These are phyloP conservation scores for Chaitophorus viminalis DNA, from an alignment of 2,888 invertebrate species.

Conservation along the genomic window DNA sequence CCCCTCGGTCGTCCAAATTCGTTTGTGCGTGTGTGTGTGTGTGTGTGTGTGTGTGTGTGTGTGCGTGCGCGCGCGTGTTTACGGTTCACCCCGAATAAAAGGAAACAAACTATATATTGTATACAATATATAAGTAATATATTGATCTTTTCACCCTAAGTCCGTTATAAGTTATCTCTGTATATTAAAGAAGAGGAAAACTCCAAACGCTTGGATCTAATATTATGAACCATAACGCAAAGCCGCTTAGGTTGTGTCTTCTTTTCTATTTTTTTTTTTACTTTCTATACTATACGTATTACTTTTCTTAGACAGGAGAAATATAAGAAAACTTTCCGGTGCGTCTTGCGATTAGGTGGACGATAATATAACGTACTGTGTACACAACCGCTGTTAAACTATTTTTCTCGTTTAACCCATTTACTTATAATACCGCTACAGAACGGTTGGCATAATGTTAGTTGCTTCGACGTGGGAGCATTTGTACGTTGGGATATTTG, in stretches of 20 bases:
- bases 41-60: not conserved
- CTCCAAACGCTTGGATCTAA: constrained; percentile 4
- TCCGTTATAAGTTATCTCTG: constrained; percentile 15
- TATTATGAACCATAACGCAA: not conserved
- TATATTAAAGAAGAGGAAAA: not conserved
- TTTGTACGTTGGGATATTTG: too few species aligned
- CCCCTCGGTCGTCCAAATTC: too few species aligned
- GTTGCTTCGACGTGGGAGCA: too few species aligned
- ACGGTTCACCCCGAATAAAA: constrained; percentile 24
- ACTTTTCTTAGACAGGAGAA: too few species aligned
- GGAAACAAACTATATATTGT: not conserved
- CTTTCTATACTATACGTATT: too few species aligned
- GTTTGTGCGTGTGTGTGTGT: not conserved
- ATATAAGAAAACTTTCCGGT: too few species aligned
- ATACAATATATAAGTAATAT: not conserved
- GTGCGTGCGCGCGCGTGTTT: not conserved
- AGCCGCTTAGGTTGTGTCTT: not conserved
- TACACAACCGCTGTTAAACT: too few species aligned
- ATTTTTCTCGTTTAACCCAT: too few species aligned
- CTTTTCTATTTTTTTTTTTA: not conserved
- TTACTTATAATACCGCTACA: too few species aligned
- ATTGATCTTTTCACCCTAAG: constrained; percentile 51
- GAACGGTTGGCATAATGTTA: too few species aligned
- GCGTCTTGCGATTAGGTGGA: too few species aligned
- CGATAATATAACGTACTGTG: too few species aligned